phyloP scores from a whole-genome alignment of 2,797 vertebrate genomes.

The Otolemur crassicaudatus region DNA sequence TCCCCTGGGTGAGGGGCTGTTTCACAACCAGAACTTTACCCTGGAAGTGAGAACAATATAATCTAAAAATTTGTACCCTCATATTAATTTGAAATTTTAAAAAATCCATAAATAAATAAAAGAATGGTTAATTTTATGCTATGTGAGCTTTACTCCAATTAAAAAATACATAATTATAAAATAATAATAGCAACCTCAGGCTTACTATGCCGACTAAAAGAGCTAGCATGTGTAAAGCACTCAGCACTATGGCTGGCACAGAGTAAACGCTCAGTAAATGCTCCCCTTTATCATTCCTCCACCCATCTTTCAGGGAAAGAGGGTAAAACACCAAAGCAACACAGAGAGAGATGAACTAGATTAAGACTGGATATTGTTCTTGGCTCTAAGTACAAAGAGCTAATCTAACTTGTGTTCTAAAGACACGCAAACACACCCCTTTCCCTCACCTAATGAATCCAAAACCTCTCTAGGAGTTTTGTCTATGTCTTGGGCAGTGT shows the following conservation, averaged over 20 bases:
- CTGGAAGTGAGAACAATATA: too few relatives aligned
- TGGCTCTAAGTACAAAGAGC: conserved; percentile 33
- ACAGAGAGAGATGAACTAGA: conserved; percentile 3
- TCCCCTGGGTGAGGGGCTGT: too few relatives aligned
- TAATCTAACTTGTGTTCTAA: background rate
- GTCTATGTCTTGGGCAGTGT: background rate
- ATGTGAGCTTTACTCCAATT: background rate
- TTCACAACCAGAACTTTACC: too few relatives aligned
- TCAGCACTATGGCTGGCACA: background rate
- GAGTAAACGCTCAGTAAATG: background rate
- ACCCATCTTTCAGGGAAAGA: conserved; percentile 14
- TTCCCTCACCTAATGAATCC: background rate
- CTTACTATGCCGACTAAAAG: conserved; percentile 3
- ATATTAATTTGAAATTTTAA: too few relatives aligned
- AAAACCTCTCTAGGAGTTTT: background rate
- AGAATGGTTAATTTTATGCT: background rate
- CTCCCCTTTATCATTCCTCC: background rate
- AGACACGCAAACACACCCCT: background rate
- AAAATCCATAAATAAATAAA: too few relatives aligned
- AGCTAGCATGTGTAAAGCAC: background rate
- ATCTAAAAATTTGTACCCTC: too few relatives aligned
- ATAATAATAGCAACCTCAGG: background rate
- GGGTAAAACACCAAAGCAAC: background rate
- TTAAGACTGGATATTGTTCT: background rate
- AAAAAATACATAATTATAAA: conserved; percentile 9